These are phyloP conservation scores for Listrodromus nycthemerus DNA, from an alignment of 2,888 invertebrate genomes.

Conservation along the genomic window DNA sequence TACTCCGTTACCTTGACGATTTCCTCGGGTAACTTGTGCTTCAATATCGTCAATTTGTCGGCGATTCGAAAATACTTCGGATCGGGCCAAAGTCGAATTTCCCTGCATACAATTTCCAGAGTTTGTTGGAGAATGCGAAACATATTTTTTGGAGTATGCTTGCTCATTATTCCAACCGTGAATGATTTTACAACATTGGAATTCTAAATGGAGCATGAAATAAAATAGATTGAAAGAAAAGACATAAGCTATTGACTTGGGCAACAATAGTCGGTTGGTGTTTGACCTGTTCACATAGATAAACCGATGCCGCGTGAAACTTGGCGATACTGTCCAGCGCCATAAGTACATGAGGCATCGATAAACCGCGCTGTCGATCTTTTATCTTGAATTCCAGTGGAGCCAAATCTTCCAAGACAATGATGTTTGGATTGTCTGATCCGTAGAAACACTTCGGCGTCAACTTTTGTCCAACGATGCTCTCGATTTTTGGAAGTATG, in stretches of 20 bases:
- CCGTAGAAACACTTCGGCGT: constrained; percentile 65
- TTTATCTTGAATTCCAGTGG: constrained; percentile 66
- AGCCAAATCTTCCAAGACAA: constrained; percentile 73
- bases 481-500: constrained; percentile 68
- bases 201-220: constrained; percentile 62
- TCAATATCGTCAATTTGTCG: constrained; percentile 55
- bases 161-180: constrained; percentile 65
- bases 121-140: constrained; percentile 49
- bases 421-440: constrained; percentile 10
- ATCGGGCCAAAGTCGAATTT: constrained; percentile 66
- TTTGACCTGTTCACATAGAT: constrained; percentile 70
- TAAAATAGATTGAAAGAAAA: neutral
- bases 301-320: constrained; percentile 74
- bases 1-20: constrained; percentile 48
- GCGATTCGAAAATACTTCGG: constrained; percentile 44
- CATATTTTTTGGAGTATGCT: constrained; percentile 59
- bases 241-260: neutral
- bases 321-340: constrained; percentile 71
- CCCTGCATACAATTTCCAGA: constrained; percentile 42
- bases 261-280: neutral
- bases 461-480: constrained; percentile 55
- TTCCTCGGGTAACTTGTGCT: constrained; percentile 33
- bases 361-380: constrained; percentile 70
- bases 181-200: constrained; percentile 66
- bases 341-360: constrained; percentile 65